Evolutionary conservation across 2,888 invertebrate species (phyloP).

Genomic region (Crepidodera aurea): DNA sequence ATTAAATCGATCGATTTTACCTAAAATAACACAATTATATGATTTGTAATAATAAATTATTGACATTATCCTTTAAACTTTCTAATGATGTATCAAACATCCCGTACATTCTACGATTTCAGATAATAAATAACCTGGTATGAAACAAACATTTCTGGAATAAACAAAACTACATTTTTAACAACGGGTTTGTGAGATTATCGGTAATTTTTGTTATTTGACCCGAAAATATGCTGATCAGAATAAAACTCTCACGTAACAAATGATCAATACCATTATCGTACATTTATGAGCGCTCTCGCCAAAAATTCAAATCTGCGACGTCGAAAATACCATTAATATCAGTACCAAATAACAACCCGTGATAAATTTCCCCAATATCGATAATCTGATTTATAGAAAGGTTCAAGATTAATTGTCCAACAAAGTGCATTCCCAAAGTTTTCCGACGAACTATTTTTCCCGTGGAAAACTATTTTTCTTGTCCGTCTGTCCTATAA

Average conservation of each 20-base stretch:
- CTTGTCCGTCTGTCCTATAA: not conserved
- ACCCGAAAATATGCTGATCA: not conserved
- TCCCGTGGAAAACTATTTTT: conserved; percentile 27
- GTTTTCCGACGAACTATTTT: conserved; percentile 31
- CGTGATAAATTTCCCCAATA: conserved; percentile 29
- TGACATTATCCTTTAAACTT: too few species aligned
- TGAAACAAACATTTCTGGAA: too few species aligned
- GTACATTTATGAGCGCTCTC: conserved; percentile 5
- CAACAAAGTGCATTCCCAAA: conserved; percentile 36
- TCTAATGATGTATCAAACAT: too few species aligned
- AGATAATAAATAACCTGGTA: too few species aligned
- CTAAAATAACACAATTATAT: too few species aligned
- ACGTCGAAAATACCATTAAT: conserved; percentile 28
- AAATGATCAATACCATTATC: not conserved
- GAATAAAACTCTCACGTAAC: not conserved
- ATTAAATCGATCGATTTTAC: too few species aligned
- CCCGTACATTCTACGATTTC: too few species aligned
- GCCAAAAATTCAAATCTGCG: conserved; percentile 18
- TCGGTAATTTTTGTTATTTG: too few species aligned
- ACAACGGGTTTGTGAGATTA: too few species aligned
- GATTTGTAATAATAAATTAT: too few species aligned
- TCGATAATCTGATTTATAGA: conserved; percentile 35
- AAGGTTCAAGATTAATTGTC: conserved; percentile 36
- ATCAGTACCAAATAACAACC: conserved; percentile 25
- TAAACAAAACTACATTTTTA: too few species aligned